Evolutionary conservation across 2,797 vertebrate species (phyloP).

Genomic region (Leptodactylus fallax): DNA sequence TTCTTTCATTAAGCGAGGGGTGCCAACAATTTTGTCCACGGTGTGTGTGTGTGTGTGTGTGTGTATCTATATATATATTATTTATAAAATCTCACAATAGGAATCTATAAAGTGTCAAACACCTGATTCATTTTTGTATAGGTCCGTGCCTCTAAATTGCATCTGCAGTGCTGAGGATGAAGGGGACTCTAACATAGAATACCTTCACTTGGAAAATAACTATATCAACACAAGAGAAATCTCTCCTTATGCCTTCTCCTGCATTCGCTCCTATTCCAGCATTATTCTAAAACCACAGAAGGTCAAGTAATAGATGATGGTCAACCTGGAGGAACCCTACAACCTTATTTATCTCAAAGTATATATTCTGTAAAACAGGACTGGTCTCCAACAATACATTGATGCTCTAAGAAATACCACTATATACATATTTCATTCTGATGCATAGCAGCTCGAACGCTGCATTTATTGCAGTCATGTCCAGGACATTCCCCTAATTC

Average conservation of each 20-base stretch:
- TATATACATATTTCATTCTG: not conserved
- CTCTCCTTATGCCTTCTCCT: constrained; percentile 87
- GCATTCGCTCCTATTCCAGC: constrained; percentile 88
- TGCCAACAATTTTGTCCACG: too few relatives aligned
- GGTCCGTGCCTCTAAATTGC: constrained; percentile 83
- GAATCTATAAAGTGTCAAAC: not conserved
- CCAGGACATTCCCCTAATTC: constrained; percentile 1
- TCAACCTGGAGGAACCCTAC: too few relatives aligned
- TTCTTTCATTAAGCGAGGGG: too few relatives aligned
- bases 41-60: too few relatives aligned
- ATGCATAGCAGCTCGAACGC: not conserved
- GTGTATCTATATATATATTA: too few relatives aligned
- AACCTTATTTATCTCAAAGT: constrained; percentile 6
- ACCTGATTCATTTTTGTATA: constrained; percentile 68
- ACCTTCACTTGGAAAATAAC: constrained; percentile 93
- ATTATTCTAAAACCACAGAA: constrained; percentile 91
- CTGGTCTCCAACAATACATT: not conserved
- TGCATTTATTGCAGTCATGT: not conserved
- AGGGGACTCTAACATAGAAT: constrained; percentile 84
- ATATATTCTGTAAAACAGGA: constrained; percentile 4
- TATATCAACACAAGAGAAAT: constrained; percentile 85
- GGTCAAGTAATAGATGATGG: constrained; percentile 70
- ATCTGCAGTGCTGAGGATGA: constrained; percentile 83
- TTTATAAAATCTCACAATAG: too few relatives aligned
- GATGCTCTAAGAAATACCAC: not conserved